Base-by-base conservation (phyloP, 1,140 invertebrate species). In the Drosophila pseudoobscura region DNA sequence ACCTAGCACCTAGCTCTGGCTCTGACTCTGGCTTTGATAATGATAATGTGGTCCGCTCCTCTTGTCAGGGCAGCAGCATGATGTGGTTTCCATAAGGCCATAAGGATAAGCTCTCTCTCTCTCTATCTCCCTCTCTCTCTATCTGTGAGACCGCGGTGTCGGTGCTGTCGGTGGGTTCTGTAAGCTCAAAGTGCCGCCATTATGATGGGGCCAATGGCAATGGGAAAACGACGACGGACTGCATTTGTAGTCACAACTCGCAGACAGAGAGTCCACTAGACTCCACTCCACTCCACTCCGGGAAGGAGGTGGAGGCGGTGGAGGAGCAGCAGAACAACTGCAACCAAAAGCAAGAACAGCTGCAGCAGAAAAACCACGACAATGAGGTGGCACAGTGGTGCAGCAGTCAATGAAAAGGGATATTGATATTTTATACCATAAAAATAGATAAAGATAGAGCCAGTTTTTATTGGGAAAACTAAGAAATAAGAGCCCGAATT, bases 181-280 rank as follows among this genome's bases (percentile, higher is more conserved):
- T 68, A 50, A 78, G 78, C 75, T 89, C 83, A 87, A 87, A 87
- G 83, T 88, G 84, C 83, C 83, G 83, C 83, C 83, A 87, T 87
- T 78, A 83, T 69, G 82, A 83, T 64, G 74, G 69, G 45, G 31
- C 44, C 55, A 56, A 55, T 62, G 51, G 46, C 63, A 59, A 68
- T 70, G 77, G 61, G 50, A 76, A 75, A 60, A 35, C 35, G 35
- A 49, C 22, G 55, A 50, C 44, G 35, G 63, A 75, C 54, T 75
- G 54, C 71, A 75, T 58, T 54, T 65, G 55, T 50, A 75, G 72
- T 66, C 72, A 74, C 61, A 69, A 53, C 63, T 75, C 51, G 52
- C 70, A 74, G 69, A 74, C 46, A 47, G 52, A 69, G 73, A 70
- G 73, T 73, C 72, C 46, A 51, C 35, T 54, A 31, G 60, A 60